phyloP scores from a whole-genome alignment of 35 echinoderm and acorn worm species.

The Heliocidaris erythrogramma region DNA sequence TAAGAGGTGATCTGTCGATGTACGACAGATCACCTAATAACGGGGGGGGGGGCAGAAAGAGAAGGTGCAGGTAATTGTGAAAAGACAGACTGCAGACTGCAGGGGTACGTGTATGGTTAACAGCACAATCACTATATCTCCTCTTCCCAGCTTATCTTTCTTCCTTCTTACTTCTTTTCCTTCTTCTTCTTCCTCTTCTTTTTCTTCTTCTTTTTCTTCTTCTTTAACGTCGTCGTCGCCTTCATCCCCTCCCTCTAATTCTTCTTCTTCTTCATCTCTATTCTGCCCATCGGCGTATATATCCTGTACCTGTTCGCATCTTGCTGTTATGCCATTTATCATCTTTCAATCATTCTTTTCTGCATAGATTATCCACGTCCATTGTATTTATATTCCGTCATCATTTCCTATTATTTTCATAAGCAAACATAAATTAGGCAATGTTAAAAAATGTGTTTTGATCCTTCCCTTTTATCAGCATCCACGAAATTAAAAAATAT shows the following conservation, averaged over 20 bases:
- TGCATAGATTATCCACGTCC: neutral
- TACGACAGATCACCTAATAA: too few species aligned
- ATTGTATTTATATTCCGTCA: neutral
- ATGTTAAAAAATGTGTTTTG: neutral
- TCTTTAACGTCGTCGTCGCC: neutral
- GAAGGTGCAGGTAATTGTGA: too few species aligned
- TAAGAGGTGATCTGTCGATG: too few species aligned
- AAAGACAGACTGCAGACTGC: too few species aligned
- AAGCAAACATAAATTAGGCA: neutral
- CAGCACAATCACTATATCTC: neutral
- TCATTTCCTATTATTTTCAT: neutral
- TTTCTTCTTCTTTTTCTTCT: neutral
- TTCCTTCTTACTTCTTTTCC: neutral
- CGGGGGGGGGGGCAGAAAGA: too few species aligned
- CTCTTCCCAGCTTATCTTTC: too few species aligned
- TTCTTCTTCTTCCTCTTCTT: neutral
- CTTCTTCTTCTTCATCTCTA: neutral
- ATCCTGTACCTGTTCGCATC: neutral
- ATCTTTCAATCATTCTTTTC: neutral
- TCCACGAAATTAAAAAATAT: neutral
- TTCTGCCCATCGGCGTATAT: neutral
- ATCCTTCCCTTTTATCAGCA: neutral
- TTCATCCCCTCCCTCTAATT: neutral
- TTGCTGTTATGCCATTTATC: neutral
- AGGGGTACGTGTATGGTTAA: too few species aligned